Base-by-base conservation (phyloP, 2,113 vertebrate species). In the Spea multiplicata region DNA sequence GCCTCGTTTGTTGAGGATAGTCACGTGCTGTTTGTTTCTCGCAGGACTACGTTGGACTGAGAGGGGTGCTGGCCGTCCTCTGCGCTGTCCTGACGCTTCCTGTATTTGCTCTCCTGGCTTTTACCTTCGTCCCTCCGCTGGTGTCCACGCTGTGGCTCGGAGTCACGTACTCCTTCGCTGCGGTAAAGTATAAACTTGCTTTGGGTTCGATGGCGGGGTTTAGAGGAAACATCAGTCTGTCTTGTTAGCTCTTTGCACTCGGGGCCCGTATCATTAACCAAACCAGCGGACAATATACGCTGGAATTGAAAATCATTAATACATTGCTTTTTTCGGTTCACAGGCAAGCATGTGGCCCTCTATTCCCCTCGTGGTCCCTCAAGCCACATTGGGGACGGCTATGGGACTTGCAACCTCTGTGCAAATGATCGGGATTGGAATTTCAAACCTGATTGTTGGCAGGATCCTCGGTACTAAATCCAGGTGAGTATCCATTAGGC, bases 271-370 rank as follows among this genome's bases (percentile, higher is more conserved):
- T 30, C 30, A 30, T 30, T 30, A 1, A 30, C 30, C 1, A 30
- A 1, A 30, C 30, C 30, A 30, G 30, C 30, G 30, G 30, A 30
- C 30, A 30, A 30, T 30, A 30, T 30, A 30, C 30, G 2, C 30
- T 30, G 30, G 30, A 30, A 30, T 30, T 30, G 30, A 30, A 30
- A 30, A 30, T 30, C 2, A 30, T 30, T 30, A 30, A 30, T 30
- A 30, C 1, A 30, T 30, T 30, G 30, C 17, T 73, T 12, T n/a
- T 53, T 30, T 44, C 1, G 44, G 1, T 59, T 72, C 44, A 10
- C 85, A 95, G 92, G 87, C 91, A 0, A 93, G 93, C 72, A 91
- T 93, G 92, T 95, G 94, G 93, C 92, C 93, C 0, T 94, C 93
- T 1, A 93, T 93, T 55, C 92, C 89, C 0, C 90, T 95, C 1